Evolutionary conservation across 2,888 invertebrate species (phyloP).

Genomic region (Euphydryas editha): DNA sequence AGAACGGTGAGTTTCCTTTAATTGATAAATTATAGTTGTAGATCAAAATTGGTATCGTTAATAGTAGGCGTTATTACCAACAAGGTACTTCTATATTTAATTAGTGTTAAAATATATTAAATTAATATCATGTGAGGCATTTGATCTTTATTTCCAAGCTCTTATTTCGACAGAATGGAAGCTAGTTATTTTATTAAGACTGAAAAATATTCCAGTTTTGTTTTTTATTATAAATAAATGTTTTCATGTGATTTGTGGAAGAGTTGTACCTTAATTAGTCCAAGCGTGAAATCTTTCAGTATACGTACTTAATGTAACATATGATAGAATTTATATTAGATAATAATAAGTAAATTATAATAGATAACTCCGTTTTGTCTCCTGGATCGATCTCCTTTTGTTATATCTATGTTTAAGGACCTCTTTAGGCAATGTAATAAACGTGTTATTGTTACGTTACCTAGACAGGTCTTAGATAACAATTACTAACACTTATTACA

Average conservation of each 20-base stretch:
- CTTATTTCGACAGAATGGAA: constrained; percentile 55
- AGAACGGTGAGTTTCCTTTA: constrained; percentile 81
- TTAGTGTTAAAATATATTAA: constrained; percentile 73
- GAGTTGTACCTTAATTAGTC: constrained; percentile 72
- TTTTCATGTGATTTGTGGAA: constrained; percentile 60
- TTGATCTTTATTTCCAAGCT: constrained; percentile 54
- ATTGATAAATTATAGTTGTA: constrained; percentile 71
- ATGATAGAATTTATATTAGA: constrained; percentile 83
- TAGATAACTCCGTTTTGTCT: constrained; percentile 73
- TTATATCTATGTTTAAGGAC: constrained; percentile 55
- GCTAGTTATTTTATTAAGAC: constrained; percentile 80
- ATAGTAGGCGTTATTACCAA: constrained; percentile 74
- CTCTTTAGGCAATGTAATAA: constrained; percentile 61
- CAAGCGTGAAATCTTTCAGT: constrained; percentile 81
- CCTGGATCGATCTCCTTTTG: constrained; percentile 54
- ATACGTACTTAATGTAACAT: constrained; percentile 84
- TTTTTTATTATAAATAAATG: constrained; percentile 60
- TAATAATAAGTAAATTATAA: constrained; percentile 81
- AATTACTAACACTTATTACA: constrained; percentile 13
- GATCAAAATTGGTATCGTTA: constrained; percentile 76
- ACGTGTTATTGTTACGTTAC: constrained; percentile 45
- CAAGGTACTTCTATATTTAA: constrained; percentile 71
- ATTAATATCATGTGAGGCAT: constrained; percentile 55
- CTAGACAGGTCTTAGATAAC: constrained; percentile 57
- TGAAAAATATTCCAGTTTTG: constrained; percentile 80